Percentiles rank a stretch among this genome's conserved stretches.
Evolutionary conservation across 2,113 vertebrate species (phyloP).

Genomic region (Pholis gunnellus): DNA sequence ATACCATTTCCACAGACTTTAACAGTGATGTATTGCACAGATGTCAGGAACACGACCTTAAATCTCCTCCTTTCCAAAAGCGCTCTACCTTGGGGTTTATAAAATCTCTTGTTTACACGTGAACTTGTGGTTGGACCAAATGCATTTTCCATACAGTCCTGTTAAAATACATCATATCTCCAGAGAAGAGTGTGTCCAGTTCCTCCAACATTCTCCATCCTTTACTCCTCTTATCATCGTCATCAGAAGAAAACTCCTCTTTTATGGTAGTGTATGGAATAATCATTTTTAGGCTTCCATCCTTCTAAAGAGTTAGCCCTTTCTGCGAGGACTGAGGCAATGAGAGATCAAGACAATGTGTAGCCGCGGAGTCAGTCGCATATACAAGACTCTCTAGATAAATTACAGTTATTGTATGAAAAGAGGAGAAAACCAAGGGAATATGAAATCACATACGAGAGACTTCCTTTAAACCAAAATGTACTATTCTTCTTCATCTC

Average conservation of each 20-base stretch:
- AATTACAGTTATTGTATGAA: slow-evolving; percentile 35
- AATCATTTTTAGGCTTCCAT: slow-evolving; percentile 39
- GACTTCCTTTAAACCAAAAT: slow-evolving; percentile 33
- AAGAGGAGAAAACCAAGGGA: slow-evolving; percentile 22
- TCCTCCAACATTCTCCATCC: slow-evolving; percentile 14
- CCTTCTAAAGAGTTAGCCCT: slow-evolving; percentile 23
- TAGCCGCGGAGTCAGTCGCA: not conserved
- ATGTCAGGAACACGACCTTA: slow-evolving; percentile 53
- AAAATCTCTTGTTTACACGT: slow-evolving; percentile 56
- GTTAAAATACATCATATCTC: slow-evolving; percentile 38
- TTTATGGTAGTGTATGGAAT: slow-evolving; percentile 42
- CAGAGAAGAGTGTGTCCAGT: not conserved
- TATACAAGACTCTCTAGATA: slow-evolving; percentile 22
- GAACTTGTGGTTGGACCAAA: slow-evolving; percentile 48
- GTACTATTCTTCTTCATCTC: not conserved
- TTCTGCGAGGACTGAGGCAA: not conserved
- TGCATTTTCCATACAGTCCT: slow-evolving; percentile 44
- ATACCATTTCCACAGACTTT: not conserved
- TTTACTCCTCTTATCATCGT: slow-evolving; percentile 24
- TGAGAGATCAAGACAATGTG: slow-evolving; percentile 36
- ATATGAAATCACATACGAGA: slow-evolving; percentile 4
- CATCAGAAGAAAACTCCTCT: slow-evolving; percentile 61
- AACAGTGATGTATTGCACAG: slow-evolving; percentile 50
- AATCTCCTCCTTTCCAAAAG: slow-evolving; percentile 28
- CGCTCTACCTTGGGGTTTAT: slow-evolving; percentile 35